phyloP scores from a whole-genome alignment of 2,797 vertebrate species.

The Cyclura pinguis region DNA sequence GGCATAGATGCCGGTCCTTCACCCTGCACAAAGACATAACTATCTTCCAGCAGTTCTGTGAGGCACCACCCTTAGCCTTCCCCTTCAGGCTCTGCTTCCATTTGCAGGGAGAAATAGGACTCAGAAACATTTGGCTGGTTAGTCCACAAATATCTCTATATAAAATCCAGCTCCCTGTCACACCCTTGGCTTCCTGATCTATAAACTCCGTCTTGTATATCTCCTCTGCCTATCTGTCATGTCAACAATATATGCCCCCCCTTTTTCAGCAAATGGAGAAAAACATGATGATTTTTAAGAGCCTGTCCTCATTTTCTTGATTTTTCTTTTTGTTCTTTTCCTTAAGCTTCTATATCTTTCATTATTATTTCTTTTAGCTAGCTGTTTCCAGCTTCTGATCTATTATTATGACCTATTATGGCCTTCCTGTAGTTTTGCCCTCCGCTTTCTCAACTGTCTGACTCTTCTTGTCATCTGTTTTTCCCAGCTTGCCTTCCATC shows the following conservation, averaged over 20 bases:
- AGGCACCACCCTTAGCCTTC: background rate
- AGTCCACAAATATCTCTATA: background rate
- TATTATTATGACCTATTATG: background rate
- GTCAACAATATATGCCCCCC: background rate
- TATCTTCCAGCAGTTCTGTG: background rate
- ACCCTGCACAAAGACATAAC: background rate
- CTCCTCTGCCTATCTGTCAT: background rate
- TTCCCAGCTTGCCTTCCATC: background rate
- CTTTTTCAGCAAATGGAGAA: background rate
- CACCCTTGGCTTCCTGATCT: background rate
- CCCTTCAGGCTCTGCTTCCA: background rate
- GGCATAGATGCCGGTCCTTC: background rate
- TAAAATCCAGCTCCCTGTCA: background rate
- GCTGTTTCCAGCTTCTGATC: background rate
- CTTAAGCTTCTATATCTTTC: background rate
- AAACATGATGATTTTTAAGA: background rate
- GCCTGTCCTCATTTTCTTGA: background rate
- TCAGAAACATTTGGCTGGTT: slow-evolving; percentile 6
- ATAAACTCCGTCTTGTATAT: background rate
- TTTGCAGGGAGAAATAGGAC: slow-evolving; percentile 4
- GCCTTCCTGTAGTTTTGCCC: background rate
- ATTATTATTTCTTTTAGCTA: background rate
- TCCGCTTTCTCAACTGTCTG: too few relatives aligned
- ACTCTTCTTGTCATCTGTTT: background rate
- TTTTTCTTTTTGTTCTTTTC: background rate